phyloP scores from a whole-genome alignment of 2,797 vertebrate genomes.

The Corythornis leucogaster region DNA sequence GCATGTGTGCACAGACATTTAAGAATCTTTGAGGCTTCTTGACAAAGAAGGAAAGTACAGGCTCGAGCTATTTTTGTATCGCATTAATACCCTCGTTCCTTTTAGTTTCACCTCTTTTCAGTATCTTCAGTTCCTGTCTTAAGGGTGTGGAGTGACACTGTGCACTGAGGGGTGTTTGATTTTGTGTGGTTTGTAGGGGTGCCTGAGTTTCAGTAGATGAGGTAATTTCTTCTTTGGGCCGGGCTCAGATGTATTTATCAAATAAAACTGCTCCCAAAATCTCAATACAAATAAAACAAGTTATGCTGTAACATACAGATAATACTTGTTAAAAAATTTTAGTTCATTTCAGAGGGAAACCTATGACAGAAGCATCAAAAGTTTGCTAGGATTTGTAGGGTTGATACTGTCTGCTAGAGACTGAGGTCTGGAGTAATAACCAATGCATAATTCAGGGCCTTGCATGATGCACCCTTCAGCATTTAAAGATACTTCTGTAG shows the following conservation, averaged over 20 bases:
- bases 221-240: background rate
- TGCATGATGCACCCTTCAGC: background rate
- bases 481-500: constrained; percentile 22
- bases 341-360: background rate
- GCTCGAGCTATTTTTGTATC: background rate
- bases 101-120: background rate
- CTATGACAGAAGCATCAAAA: background rate
- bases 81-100: background rate
- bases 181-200: background rate
- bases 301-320: background rate
- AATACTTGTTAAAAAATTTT: background rate
- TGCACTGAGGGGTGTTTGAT: background rate
- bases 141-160: background rate
- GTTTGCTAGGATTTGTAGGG: constrained; percentile 3
- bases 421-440: background rate
- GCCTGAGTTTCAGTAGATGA: background rate
- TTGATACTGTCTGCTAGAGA: background rate
- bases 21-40: background rate
- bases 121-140: background rate
- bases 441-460: constrained; percentile 15
- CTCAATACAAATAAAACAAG: background rate
- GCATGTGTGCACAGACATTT: background rate
- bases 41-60: background rate
- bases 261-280: background rate
- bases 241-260: background rate